Evolutionary conservation across 2,888 invertebrate species (phyloP).

Genomic region (Diarsia rubi): DNA sequence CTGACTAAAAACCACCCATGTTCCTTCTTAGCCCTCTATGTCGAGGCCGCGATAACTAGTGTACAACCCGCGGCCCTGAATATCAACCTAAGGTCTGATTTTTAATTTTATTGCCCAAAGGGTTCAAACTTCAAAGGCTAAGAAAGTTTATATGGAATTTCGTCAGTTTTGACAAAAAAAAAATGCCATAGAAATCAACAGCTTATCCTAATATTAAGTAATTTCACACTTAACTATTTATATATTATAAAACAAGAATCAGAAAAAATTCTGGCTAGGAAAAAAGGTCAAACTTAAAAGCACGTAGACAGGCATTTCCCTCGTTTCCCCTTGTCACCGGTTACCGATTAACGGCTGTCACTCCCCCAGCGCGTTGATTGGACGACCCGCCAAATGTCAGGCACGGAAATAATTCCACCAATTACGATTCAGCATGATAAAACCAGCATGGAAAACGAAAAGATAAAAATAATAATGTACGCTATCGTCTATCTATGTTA

Average conservation of each 20-base stretch:
- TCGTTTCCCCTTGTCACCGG: constrained; percentile 27
- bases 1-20: too few species aligned
- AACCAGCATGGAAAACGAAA: constrained; percentile 12
- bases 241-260: neutral
- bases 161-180: neutral
- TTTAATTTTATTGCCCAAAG: neutral
- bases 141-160: neutral
- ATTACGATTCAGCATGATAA: constrained; percentile 33
- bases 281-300: constrained; percentile 3
- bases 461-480: constrained; percentile 9
- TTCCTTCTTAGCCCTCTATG: too few species aligned
- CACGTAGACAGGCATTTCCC: neutral
- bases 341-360: constrained; percentile 50
- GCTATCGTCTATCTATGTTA: neutral
- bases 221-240: too few species aligned
- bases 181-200: neutral
- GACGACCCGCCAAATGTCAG: constrained; percentile 43
- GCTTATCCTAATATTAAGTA: neutral
- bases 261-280: neutral
- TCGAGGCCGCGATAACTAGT: too few species aligned
- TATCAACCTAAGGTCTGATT: neutral
- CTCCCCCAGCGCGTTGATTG: constrained; percentile 35
- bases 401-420: constrained; percentile 44
- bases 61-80: too few species aligned
- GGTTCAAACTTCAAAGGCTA: neutral